Conservation (phyloP, 2,113 vertebrate genomes). For the Onychorhynchus coronatus region DNA sequence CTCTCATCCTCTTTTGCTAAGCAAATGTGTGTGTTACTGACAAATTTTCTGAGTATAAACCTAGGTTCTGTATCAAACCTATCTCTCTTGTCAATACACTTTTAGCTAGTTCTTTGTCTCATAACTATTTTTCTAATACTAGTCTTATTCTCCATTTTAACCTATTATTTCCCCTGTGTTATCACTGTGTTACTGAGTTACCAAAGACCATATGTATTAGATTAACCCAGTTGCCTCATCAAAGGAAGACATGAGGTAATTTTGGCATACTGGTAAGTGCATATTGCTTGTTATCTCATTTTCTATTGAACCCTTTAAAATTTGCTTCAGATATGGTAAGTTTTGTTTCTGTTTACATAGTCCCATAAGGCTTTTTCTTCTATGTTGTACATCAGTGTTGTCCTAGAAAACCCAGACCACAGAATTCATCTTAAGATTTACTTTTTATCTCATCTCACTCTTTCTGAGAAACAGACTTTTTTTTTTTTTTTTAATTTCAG, state of each 20-base stretch:
- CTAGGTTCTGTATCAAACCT: neutral
- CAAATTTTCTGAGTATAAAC: neutral
- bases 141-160: neutral
- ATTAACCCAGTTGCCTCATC: neutral
- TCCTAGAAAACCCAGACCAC: neutral
- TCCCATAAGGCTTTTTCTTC: neutral
- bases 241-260: neutral
- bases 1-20: neutral
- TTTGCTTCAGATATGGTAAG: neutral
- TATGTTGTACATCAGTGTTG: neutral
- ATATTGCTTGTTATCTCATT: neutral
- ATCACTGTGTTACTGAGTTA: neutral
- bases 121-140: neutral
- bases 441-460: neutral
- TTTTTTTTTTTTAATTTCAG: neutral
- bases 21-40: neutral
- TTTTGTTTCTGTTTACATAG: neutral
- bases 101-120: neutral
- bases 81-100: neutral
- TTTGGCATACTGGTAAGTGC: neutral
- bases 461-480: neutral
- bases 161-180: neutral
- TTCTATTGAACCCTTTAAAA: neutral
- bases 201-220: neutral
- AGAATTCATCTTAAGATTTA: neutral